Evolutionary conservation across 2,888 invertebrate genomes (phyloP), one percentile per base, ranked within the genome.

Genomic region (Oxystoma pomonae): DNA sequence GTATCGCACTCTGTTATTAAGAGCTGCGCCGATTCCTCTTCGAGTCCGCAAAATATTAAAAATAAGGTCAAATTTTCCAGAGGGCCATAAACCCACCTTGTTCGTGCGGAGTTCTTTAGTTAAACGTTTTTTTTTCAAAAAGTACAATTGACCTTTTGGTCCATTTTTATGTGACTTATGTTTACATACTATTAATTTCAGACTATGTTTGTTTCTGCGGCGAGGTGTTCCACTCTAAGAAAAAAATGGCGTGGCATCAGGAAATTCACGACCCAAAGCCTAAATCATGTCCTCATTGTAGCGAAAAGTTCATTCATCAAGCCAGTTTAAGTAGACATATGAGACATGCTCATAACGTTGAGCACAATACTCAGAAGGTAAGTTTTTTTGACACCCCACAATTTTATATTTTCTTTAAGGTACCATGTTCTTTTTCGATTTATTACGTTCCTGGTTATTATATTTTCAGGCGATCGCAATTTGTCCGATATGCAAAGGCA

Each of bases 291-390:
- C 86, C 86, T 1, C 88, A 90, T 76, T 95, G 95, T 81, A 89
- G 88, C 75, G 93, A 94, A 81, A 90, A 92, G 74, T 95, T 94
- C 79, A 87, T 93, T 66, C 93, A 94, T 81, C 86, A 87, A 71
- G 88, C 93, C 5, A 91, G 91, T 72, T 83, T 95, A 70, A 91
- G 92, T 1, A 83, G 94, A 1, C 95, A 95, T 81, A 89, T 93
- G 81, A 85, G 92, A 0, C 83, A 90, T 64, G 85, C 90, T 1
- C 94, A 94, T 80, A 90, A 92, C 76, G 86, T 88, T 63, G 86
- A 53, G 5, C 35, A 35, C 35, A 35, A 35, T 35, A 3, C 35
- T 3, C 35, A 35, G 12, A 35, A 35, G 35, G 35, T 35, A 12
- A 35, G 35, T 35, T 35, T n/a, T n/a, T n/a, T n/a, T 49, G 16